These are phyloP conservation scores for Pachycephala philippinensis DNA, from an alignment of 2,113 vertebrate genomes.

Conservation along the genomic window DNA sequence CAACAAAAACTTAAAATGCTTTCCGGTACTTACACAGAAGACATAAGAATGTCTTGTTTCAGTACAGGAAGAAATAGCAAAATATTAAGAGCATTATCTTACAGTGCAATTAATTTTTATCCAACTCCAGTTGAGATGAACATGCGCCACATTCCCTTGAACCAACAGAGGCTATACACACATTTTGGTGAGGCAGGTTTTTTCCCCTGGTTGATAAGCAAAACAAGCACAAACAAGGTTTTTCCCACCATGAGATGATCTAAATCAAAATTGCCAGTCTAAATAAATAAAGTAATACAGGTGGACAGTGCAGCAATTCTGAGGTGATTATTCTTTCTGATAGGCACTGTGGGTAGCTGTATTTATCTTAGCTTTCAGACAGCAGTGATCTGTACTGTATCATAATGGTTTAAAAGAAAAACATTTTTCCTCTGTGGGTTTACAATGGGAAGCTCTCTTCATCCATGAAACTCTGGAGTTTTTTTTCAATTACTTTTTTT, in stretches of 20 bases:
- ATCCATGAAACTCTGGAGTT: neutral
- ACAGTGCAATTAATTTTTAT: neutral
- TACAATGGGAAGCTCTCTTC: neutral
- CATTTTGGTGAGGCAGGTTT: neutral
- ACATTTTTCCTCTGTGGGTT: neutral
- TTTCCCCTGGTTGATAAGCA: neutral
- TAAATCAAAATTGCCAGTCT: constrained; percentile 34
- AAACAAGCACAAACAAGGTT: neutral
- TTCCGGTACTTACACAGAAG: neutral
- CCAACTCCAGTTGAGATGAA: neutral
- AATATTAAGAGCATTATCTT: neutral
- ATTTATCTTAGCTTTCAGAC: constrained; percentile 25
- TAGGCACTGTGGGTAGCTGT: constrained; percentile 21
- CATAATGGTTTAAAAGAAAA: neutral
- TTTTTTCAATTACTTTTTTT: neutral
- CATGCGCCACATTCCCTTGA: neutral
- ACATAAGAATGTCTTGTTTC: neutral
- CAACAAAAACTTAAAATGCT: neutral
- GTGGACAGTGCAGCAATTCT: constrained; percentile 1
- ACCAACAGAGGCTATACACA: rapidly evolving
- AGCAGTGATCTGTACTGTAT: neutral
- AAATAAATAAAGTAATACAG: constrained; percentile 33
- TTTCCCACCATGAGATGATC: neutral
- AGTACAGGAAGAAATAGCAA: neutral
- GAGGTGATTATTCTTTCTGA: constrained; percentile 44